A percentile compares a stretch with the other conserved stretches of the same genome.
Conservation (phyloP, 2,888 invertebrate species). For the Conomelus anceps region DNA sequence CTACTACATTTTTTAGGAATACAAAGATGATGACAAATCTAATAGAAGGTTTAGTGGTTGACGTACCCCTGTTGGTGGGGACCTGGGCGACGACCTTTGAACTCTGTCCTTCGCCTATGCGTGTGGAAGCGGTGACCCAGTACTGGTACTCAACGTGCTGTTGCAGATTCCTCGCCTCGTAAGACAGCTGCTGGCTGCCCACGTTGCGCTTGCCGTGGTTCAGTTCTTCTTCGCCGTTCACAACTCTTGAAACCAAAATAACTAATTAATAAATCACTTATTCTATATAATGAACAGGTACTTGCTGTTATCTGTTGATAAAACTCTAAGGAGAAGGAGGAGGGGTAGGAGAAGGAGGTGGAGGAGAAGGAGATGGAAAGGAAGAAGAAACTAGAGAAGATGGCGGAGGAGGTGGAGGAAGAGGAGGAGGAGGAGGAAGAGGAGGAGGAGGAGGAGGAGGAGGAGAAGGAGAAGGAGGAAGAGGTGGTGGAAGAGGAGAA, state of each 20-base stretch:
- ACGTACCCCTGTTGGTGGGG: slow-evolving; percentile 52
- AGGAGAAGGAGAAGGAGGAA: no score
- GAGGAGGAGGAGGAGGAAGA: no score
- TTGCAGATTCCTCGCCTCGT: slow-evolving; percentile 60
- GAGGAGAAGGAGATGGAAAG: no score
- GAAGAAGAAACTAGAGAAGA: no score
- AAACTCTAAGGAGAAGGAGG: neutral
- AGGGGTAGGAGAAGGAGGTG: no score
- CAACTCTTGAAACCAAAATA: slow-evolving; percentile 44
- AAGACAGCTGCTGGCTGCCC: slow-evolving; percentile 56
- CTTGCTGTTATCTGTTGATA: no score
- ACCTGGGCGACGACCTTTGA: slow-evolving; percentile 61
- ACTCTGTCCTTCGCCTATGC: slow-evolving; percentile 70
- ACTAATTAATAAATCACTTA: neutral
- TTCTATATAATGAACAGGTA: no score
- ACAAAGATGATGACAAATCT: neutral
- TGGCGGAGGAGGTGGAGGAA: no score
- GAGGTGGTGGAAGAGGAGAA: no score
- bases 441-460: no score
- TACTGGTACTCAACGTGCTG: slow-evolving; percentile 68
- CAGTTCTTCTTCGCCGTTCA: slow-evolving; percentile 60
- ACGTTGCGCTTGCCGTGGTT: slow-evolving; percentile 61
- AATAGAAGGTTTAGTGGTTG: neutral
- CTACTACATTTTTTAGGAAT: no score
- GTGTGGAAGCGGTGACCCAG: slow-evolving; percentile 70